Evolutionary conservation across 2,113 vertebrate genomes (phyloP).

Genomic region (Rattus norvegicus): GRCr8 NC_086039.1:124071001-124071500

Average conservation of each 20-base stretch:
- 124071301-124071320: not conserved
- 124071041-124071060: not conserved
- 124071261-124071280: not conserved
- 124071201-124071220: not conserved
- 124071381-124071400: not conserved
- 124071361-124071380: not conserved
- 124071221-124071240: not conserved
- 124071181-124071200: not conserved
- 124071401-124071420: no score
- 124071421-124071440: no score
- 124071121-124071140: not conserved
- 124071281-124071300: not conserved
- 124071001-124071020: not conserved
- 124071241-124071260: not conserved
- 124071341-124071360: not conserved
- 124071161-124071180: not conserved
- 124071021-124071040: not conserved
- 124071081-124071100: not conserved
- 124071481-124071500: no score
- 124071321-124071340: not conserved
- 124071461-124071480: no score
- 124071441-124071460: no score
- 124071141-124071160: not conserved
- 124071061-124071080: not conserved
- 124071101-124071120: not conserved